Evolutionary conservation across 1,140 invertebrate species (phyloP), one percentile per base, ranked within the genome.

Genomic region (Tachypleus tridentatus): DNA sequence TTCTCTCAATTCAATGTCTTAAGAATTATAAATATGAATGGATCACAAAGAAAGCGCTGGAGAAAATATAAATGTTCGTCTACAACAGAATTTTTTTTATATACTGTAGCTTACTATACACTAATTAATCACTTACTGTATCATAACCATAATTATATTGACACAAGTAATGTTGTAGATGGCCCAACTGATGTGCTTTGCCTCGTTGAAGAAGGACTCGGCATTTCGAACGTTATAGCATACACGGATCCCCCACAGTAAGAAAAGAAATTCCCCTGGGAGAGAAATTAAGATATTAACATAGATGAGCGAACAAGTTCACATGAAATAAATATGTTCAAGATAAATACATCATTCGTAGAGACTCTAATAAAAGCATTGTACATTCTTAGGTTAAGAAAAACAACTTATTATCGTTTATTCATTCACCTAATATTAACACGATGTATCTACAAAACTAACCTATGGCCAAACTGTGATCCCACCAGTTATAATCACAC

Each of bases 161-260:
- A 94, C 88, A 59, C 89, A 81, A 62, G 91, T 89, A 69, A 94
- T 95, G 76, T 94, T 95, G 78, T 96, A 95, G 63, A 94, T 93
- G 5, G 91, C 89, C 77, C 91, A 93, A 56, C 88, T 92, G 70
- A 95, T 95, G 64, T 91, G 82, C 72, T 88, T 82, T 4, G 91
- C 92, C 78, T 96, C 93, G 76, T 94, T 93, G 78, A 91, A 94
- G 9, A 93, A 80, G 60, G 89, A 92, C 74, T 93, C 90, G 0
- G 91, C 91, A 75, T 94, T 91, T 54, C 91, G 79, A 0, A 94
- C 91, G 66, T 89, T 88, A 75, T 92, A 81, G 75, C 92, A 95
- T 5, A 96, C 88, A 62, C 87, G 83, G 7, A 94, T 88, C 48
- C 92, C 92, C 87, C 91, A 94, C 29, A 91, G 82, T 29, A 96